Percentiles rank a stretch among this genome's conserved stretches.
Conservation (phyloP, 2,888 invertebrate species). For the Polymixis lichenea region DNA sequence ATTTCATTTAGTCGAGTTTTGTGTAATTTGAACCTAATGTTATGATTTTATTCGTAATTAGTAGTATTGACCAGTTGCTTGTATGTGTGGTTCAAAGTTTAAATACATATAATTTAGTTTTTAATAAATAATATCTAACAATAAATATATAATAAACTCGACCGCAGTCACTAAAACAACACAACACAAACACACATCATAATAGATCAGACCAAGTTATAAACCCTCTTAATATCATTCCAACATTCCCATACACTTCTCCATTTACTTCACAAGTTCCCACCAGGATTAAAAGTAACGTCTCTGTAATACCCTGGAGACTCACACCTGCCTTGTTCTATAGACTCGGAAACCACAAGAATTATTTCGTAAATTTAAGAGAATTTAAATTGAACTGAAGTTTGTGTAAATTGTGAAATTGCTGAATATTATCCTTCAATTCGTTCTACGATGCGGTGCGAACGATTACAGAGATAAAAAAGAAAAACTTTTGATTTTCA, state of each 20-base stretch:
- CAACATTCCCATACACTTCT: conserved; percentile 6
- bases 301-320: conserved; percentile 25
- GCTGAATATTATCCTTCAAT: neutral
- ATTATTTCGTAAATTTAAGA: conserved; percentile 14
- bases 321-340: conserved; percentile 28
- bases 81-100: too few species aligned
- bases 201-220: neutral
- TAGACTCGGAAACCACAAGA: conserved; percentile 19
- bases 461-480: neutral
- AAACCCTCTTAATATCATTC: neutral
- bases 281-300: conserved; percentile 45
- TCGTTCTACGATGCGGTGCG: neutral
- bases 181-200: neutral
- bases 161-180: too few species aligned
- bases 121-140: too few species aligned
- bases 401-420: neutral
- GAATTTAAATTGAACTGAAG: neutral
- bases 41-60: too few species aligned
- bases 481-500: too few species aligned
- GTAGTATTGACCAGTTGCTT: too few species aligned
- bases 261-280: conserved; percentile 29
- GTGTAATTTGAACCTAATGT: too few species aligned
- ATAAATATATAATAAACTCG: too few species aligned
- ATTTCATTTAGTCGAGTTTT: too few species aligned
- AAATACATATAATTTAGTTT: too few species aligned